Base-by-base conservation (phyloP, 2,888 invertebrate genomes). In the Marasmarcha lunaedactyla region DNA sequence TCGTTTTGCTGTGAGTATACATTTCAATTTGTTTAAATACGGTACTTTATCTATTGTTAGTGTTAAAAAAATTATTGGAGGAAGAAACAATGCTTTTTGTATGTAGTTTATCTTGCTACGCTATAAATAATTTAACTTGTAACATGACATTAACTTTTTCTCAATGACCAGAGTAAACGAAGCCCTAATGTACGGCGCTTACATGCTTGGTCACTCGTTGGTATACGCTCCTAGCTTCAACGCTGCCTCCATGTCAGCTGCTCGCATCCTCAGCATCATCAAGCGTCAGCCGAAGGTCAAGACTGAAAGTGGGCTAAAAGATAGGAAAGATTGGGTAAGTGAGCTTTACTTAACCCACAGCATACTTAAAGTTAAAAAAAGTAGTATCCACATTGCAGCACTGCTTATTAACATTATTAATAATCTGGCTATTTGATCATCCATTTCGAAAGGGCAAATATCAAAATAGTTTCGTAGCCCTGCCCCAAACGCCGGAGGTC, bases 141-240 rank as follows among this genome's bases (percentile, higher is more conserved):
- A n/a, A n/a, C n/a, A n/a, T n/a, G n/a, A n/a, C n/a, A n/a, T n/a
- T n/a, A n/a, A n/a, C n/a, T n/a, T n/a, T n/a, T n/a, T n/a, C n/a
- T n/a, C n/a, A 7, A 20, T 20, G 7, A 20, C 9, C 47, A 90
- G 90, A 48, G 90, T 92, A 1, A 89, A 89, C 5, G 91, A 92
- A 63, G 89, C 91, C 0, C 68, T 92, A 1, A 89, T 92, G 64
- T 90, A 91, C 47, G 92, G 92, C 4, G 89, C 91, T 0, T 91
- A 90, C 85, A 91, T 91, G 90, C 63, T 92, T 50, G 92, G 91
- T 0, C 91, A 91, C 61, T 89, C 91, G 0, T 64, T 92, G 34
- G 90, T 91, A 0, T 92, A 90, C 59, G 90, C 90, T 0, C 92
- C 92, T 0, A 91, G 91, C 57, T 90, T 91, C 46, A 89, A 88